Evolutionary conservation across 1,140 invertebrate genomes (phyloP).

Genomic region (Drosophila pectinifera): DNA sequence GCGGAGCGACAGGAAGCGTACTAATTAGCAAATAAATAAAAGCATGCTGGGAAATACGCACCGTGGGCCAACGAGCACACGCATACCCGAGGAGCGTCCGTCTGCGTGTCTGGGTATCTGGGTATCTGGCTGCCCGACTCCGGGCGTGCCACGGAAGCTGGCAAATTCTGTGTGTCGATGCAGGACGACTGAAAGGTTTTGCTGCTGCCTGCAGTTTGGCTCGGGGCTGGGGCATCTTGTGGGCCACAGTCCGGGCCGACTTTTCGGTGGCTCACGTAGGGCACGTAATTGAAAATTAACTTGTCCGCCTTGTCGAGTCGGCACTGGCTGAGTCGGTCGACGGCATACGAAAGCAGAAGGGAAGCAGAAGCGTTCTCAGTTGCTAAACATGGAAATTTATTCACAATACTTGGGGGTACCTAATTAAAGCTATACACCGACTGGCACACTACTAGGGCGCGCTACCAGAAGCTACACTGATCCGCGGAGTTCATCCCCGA

Average conservation of each 20-base stretch:
- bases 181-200: conserved; percentile 55
- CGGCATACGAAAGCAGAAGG: conserved; percentile 54
- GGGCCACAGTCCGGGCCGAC: background rate
- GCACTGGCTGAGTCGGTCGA: conserved; percentile 11
- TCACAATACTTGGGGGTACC: conserved; percentile 70
- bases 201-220: conserved; percentile 45
- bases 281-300: conserved; percentile 79
- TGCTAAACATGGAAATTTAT: conserved; percentile 59
- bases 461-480: conserved; percentile 93
- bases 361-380: conserved; percentile 5
- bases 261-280: conserved; percentile 48
- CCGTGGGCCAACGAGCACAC: conserved; percentile 9
- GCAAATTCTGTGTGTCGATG: conserved; percentile 51
- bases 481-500: conserved; percentile 92
- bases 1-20: conserved; percentile 55
- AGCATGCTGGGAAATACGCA: conserved; percentile 57
- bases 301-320: conserved; percentile 50
- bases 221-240: background rate
- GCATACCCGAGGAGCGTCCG: conserved; percentile 1
- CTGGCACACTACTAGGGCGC: conserved; percentile 6
- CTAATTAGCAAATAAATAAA: conserved; percentile 79
- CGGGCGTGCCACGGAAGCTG: conserved; percentile 4
- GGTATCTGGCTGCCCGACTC: conserved; percentile 6
- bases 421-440: conserved; percentile 64
- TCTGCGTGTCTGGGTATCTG: conserved; percentile 12